Evolutionary conservation across 1,140 invertebrate genomes (phyloP).

Genomic region (Lepidurus arcticus): DNA sequence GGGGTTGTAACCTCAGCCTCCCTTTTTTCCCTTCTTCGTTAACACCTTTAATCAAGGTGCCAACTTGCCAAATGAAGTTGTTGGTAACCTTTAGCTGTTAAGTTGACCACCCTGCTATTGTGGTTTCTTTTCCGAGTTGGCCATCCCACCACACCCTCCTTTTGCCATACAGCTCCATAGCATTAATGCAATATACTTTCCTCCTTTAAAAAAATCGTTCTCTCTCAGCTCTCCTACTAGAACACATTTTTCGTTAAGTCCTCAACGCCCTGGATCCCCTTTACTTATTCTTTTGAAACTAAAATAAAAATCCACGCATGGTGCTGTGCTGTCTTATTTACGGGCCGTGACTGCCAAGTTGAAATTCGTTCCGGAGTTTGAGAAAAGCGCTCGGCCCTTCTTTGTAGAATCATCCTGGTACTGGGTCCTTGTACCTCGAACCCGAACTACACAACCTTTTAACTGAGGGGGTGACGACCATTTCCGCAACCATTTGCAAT

Average conservation of each 20-base stretch:
- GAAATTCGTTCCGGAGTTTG: constrained; percentile 21
- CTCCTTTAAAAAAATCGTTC: not conserved
- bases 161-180: constrained; percentile 3
- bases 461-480: not conserved
- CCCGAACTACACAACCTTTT: not conserved
- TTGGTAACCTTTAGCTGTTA: constrained; percentile 11
- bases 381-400: constrained; percentile 14
- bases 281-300: not conserved
- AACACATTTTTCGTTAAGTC: constrained; percentile 1
- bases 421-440: not conserved
- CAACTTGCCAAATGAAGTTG: constrained; percentile 19
- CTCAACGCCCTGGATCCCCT: not conserved
- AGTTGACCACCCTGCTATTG: not conserved
- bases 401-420: not conserved
- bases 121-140: constrained; percentile 5
- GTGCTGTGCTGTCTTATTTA: constrained; percentile 8
- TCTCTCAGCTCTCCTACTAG: not conserved
- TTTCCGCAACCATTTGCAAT: constrained; percentile 18
- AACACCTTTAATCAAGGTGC: constrained; percentile 21
- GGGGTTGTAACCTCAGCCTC: not conserved
- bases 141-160: not conserved
- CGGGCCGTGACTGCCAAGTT: constrained; percentile 9
- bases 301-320: constrained; percentile 14
- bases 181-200: not conserved
- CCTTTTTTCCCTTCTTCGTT: constrained; percentile 9